phyloP scores from a whole-genome alignment of 1,140 invertebrate species.

The Drosophila tristis region DNA sequence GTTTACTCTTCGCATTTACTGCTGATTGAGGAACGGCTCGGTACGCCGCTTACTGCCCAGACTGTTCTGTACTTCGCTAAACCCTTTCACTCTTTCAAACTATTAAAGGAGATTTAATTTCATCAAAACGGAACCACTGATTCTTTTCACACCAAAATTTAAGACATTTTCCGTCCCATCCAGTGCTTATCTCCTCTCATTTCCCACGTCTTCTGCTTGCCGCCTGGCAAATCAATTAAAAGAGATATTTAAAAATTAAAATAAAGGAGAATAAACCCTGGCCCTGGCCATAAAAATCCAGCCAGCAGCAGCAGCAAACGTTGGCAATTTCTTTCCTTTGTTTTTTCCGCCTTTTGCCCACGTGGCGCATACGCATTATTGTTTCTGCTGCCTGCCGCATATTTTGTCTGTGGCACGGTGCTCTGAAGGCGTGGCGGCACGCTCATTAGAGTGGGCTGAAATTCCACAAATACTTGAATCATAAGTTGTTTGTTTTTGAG shows the following conservation, averaged over 20 bases:
- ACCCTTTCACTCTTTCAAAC: no score
- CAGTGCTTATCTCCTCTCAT: neutral
- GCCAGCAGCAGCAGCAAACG: slow-evolving; percentile 18
- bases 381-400: slow-evolving; percentile 19
- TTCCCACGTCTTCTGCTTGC: no score
- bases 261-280: slow-evolving; percentile 23
- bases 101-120: no score
- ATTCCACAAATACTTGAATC: no score
- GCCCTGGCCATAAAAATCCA: slow-evolving; percentile 34
- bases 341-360: slow-evolving; percentile 14
- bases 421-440: neutral
- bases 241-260: slow-evolving; percentile 45
- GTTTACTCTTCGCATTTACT: slow-evolving; percentile 32
- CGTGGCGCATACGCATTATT: slow-evolving; percentile 50
- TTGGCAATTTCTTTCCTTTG: slow-evolving; percentile 25
- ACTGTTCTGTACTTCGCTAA: no score
- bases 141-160: neutral
- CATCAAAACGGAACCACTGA: no score
- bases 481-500: no score
- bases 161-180: neutral
- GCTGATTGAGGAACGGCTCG: slow-evolving; percentile 24
- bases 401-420: neutral
- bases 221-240: slow-evolving; percentile 38
- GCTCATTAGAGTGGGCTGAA: neutral
- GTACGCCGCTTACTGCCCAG: slow-evolving; percentile 24